A percentile compares a stretch with the other conserved stretches of the same genome.
Evolutionary conservation across 2,888 invertebrate genomes (phyloP).

Genomic region (Malthinus flaveolus): DNA sequence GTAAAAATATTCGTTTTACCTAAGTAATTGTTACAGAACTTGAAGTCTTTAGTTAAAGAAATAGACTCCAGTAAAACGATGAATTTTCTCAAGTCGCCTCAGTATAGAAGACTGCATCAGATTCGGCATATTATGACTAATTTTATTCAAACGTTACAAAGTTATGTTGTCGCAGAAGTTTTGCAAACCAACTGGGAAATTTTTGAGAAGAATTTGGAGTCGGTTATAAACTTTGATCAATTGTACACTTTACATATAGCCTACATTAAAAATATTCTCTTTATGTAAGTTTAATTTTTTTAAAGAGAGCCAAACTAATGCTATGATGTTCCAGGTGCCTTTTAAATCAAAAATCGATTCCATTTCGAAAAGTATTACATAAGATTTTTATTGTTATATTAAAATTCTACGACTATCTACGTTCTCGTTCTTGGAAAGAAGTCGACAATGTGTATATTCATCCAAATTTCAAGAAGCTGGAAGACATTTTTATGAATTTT

Average conservation of each 20-base stretch:
- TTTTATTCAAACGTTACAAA: constrained; percentile 73
- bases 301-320: neutral
- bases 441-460: constrained; percentile 59
- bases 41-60: constrained; percentile 55
- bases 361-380: constrained; percentile 69
- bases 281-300: constrained; percentile 54
- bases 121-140: constrained; percentile 77
- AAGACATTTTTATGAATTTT: constrained; percentile 54
- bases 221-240: constrained; percentile 70
- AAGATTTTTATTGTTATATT: constrained; percentile 74
- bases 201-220: constrained; percentile 69
- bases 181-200: constrained; percentile 75
- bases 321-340: constrained; percentile 61
- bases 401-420: constrained; percentile 67
- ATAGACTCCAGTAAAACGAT: constrained; percentile 54
- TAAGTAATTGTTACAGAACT: constrained; percentile 53
- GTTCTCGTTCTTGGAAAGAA: constrained; percentile 62
- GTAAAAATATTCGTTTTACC: constrained; percentile 8
- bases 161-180: constrained; percentile 77
- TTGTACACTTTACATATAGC: constrained; percentile 72
- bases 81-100: constrained; percentile 62
- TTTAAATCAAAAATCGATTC: constrained; percentile 69
- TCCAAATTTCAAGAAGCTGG: constrained; percentile 64
- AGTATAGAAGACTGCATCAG: constrained; percentile 72
- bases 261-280: constrained; percentile 76